phyloP scores from a whole-genome alignment of 2,797 vertebrate species.

The Apogon talboti region DNA sequence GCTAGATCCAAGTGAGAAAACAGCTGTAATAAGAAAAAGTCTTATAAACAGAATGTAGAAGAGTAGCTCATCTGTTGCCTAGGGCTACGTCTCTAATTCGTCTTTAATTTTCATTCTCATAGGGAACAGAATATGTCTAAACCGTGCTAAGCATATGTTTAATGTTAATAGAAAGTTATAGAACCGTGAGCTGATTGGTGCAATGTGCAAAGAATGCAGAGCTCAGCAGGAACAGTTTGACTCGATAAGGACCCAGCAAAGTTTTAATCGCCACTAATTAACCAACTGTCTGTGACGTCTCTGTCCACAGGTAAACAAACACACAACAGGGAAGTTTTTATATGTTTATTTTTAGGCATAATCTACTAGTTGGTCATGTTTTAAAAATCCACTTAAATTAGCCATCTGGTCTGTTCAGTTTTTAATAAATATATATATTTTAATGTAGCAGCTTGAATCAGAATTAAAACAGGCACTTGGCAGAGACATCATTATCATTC shows the following conservation, averaged over 20 bases:
- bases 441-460: conserved; percentile 43
- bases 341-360: conserved; percentile 39
- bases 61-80: conserved; percentile 11
- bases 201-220: conserved; percentile 29
- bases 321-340: neutral
- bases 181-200: conserved; percentile 30
- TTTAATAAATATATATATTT: conserved; percentile 31
- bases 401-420: conserved; percentile 45
- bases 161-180: conserved; percentile 42
- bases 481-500: conserved; percentile 15
- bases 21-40: neutral
- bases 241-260: conserved; percentile 18
- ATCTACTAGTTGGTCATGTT: conserved; percentile 17
- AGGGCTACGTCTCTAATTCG: conserved; percentile 17
- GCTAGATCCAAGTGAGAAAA: no score
- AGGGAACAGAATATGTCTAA: conserved; percentile 36
- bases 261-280: conserved; percentile 37
- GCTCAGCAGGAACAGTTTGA: conserved; percentile 42
- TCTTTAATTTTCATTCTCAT: conserved; percentile 4
- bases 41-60: conserved; percentile 24
- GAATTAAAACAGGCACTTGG: conserved; percentile 22
- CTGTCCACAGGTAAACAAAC: conserved; percentile 5
- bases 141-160: conserved; percentile 46
- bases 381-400: conserved; percentile 20
- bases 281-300: conserved; percentile 31